Evolutionary conservation across 2,888 invertebrate species (phyloP).

Genomic region (Tenthredo notha): DNA sequence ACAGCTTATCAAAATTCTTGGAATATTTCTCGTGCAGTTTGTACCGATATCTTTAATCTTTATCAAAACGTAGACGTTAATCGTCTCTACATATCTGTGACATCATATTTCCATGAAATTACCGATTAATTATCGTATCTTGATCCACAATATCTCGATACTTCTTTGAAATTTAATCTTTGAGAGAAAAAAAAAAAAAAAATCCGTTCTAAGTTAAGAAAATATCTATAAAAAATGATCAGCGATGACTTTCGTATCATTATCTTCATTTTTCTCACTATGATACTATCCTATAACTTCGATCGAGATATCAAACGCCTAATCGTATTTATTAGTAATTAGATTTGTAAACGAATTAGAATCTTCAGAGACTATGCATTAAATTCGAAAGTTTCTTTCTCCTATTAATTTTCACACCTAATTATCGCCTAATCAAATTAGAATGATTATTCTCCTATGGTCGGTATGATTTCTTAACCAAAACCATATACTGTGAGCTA

Average conservation of each 20-base stretch:
- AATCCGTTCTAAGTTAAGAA: neutral
- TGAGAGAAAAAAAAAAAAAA: no score
- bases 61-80: neutral
- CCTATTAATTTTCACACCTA: neutral
- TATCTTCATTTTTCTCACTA: neutral
- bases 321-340: neutral
- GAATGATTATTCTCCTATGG: neutral
- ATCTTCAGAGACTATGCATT: neutral
- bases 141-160: neutral
- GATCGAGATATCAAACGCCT: neutral
- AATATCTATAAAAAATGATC: neutral
- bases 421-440: conserved; percentile 3
- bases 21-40: neutral
- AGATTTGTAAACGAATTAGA: neutral
- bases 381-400: neutral
- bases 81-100: neutral
- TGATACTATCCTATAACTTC: neutral
- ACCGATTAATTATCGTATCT: neutral
- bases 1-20: conserved; percentile 18
- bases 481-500: neutral
- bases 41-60: neutral
- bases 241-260: neutral
- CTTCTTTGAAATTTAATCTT: neutral
- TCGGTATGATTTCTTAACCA: neutral
- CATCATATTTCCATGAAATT: neutral